phyloP scores from a whole-genome alignment of 2,797 vertebrate genomes.

The Fundulus diaphanus region DNA sequence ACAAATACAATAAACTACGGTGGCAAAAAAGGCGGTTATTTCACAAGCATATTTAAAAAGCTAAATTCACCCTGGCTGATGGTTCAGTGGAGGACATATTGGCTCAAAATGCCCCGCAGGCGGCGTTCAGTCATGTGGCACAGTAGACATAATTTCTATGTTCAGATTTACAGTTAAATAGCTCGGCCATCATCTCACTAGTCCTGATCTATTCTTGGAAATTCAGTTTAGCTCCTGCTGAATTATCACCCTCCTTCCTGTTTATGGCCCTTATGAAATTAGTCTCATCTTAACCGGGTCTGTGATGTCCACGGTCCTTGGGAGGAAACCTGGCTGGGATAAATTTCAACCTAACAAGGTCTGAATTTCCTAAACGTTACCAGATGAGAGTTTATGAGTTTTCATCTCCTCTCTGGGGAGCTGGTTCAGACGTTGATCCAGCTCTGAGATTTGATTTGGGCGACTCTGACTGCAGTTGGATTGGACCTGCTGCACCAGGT shows the following conservation, averaged over 20 bases:
- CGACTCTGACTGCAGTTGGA: background rate
- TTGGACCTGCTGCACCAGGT: conserved; percentile 1
- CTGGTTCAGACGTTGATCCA: background rate
- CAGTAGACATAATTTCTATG: too few species aligned
- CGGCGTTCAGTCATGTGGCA: background rate
- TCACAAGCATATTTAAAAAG: background rate
- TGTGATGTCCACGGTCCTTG: background rate
- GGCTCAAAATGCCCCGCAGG: background rate
- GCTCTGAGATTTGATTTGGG: conserved; percentile 36
- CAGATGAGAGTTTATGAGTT: background rate
- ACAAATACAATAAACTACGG: too few species aligned
- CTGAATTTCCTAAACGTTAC: background rate
- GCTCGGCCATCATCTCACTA: background rate
- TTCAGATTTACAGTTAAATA: background rate
- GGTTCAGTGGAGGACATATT: background rate
- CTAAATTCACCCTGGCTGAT: background rate
- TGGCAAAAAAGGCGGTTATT: too few species aligned
- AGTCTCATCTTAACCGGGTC: background rate
- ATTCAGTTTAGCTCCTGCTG: background rate
- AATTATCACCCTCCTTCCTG: background rate
- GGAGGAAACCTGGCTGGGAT: background rate
- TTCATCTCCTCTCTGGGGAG: conserved; percentile 4
- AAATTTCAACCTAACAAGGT: background rate
- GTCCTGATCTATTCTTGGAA: background rate
- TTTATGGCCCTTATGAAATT: conserved; percentile 3